These are phyloP conservation scores for Sebastes fasciatus DNA, from an alignment of 2,113 vertebrate genomes.

Conservation along the genomic window DNA sequence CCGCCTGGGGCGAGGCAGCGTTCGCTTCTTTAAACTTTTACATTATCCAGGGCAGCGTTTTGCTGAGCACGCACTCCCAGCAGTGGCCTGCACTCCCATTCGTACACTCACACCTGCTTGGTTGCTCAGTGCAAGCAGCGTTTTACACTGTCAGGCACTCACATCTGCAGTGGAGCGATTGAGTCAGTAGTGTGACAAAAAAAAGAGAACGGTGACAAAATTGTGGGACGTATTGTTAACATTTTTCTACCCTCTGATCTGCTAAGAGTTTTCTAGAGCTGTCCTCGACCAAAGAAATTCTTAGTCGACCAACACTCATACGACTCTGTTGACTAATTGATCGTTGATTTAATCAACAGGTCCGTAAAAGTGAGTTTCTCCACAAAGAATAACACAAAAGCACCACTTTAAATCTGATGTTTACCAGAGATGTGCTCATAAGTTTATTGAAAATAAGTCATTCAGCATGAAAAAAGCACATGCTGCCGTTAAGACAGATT, in stretches of 20 bases:
- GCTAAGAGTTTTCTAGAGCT: background rate
- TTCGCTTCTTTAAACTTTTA: conserved; percentile 37
- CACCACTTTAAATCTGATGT: too few relatives aligned
- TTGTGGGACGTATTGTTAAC: background rate
- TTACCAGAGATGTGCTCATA: too few relatives aligned
- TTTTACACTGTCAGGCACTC: background rate
- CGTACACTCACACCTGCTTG: background rate
- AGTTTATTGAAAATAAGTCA: too few relatives aligned
- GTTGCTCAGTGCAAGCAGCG: background rate
- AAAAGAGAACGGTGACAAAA: background rate
- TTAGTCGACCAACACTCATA: too few relatives aligned
- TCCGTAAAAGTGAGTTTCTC: too few relatives aligned
- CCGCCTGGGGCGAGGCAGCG: conserved; percentile 8
- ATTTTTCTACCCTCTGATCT: background rate
- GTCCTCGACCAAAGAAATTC: too few relatives aligned
- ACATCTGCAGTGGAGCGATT: conserved; percentile 25
- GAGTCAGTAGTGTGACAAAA: background rate
- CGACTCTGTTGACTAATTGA: too few relatives aligned
- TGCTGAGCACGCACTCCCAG: conserved; percentile 53
- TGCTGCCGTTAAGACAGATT: too few relatives aligned
- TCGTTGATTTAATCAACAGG: too few relatives aligned
- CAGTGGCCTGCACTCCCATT: background rate
- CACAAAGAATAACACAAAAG: too few relatives aligned
- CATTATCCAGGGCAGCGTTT: conserved; percentile 50
- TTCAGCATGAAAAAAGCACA: background rate